phyloP scores from a whole-genome alignment of 2,888 invertebrate species.

The Eristalinus aeneus region DNA sequence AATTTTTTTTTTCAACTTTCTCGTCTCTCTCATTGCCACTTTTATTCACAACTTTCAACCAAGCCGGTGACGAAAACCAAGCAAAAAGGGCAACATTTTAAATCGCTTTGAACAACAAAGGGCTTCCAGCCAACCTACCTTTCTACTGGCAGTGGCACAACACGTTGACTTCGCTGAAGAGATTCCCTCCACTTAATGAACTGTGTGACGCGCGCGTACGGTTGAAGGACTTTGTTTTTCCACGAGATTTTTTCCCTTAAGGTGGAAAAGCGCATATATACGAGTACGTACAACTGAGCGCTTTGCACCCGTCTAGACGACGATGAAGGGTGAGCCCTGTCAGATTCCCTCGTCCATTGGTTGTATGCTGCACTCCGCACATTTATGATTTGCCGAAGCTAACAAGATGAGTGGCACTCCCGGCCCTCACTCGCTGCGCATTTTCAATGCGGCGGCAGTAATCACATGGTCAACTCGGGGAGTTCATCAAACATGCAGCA shows the following conservation, averaged over 20 bases:
- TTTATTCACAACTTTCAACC: slow-evolving; percentile 39
- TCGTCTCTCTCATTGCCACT: slow-evolving; percentile 25
- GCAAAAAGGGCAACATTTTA: slow-evolving; percentile 47
- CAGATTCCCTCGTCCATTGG: background rate
- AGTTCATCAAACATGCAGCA: slow-evolving; percentile 59
- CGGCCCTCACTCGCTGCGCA: slow-evolving; percentile 14
- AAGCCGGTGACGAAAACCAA: slow-evolving; percentile 20
- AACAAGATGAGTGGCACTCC: slow-evolving; percentile 30
- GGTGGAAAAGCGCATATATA: slow-evolving; percentile 51
- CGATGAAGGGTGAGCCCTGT: slow-evolving; percentile 27
- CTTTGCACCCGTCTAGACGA: slow-evolving; percentile 40
- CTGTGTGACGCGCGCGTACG: slow-evolving; percentile 49
- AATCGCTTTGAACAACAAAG: slow-evolving; percentile 47
- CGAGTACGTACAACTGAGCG: slow-evolving; percentile 17
- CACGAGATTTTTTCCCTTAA: slow-evolving; percentile 36
- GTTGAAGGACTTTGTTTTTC: slow-evolving; percentile 53
- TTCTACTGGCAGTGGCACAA: slow-evolving; percentile 15
- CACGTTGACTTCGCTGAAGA: slow-evolving; percentile 59
- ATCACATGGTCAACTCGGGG: background rate
- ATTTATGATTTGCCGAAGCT: slow-evolving; percentile 43
- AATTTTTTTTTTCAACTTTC: background rate
- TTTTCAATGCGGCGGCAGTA: slow-evolving; percentile 34
- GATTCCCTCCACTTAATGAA: slow-evolving; percentile 61
- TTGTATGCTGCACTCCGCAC: slow-evolving; percentile 15
- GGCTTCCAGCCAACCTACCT: background rate